phyloP scores from a whole-genome alignment of 2,888 invertebrate species.

The Neoaliturus tenellus region DNA sequence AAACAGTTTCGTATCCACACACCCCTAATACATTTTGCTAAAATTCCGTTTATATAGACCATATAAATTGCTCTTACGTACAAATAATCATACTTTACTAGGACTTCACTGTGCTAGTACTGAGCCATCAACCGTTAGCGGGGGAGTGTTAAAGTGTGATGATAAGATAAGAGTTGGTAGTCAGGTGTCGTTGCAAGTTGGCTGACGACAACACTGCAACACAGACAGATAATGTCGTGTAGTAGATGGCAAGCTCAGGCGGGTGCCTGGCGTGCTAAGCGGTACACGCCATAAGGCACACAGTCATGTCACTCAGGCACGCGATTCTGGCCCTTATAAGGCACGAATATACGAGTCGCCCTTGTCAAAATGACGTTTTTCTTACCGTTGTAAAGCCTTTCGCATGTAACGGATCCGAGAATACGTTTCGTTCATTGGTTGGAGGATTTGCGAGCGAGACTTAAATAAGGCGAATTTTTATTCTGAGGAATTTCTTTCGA shows the following conservation, averaged over 20 bases:
- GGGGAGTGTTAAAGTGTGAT: background rate
- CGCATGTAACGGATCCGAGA: background rate
- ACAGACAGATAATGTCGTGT: slow-evolving; percentile 13
- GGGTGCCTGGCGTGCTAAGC: slow-evolving; percentile 22
- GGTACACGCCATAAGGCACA: slow-evolving; percentile 46
- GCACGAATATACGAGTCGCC: slow-evolving; percentile 33
- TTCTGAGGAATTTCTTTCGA: too few species aligned
- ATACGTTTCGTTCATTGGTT: background rate
- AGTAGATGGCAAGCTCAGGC: background rate
- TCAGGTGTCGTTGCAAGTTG: background rate
- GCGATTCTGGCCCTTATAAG: slow-evolving; percentile 34
- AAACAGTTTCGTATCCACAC: too few species aligned
- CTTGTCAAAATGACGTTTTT: slow-evolving; percentile 6
- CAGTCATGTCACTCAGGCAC: slow-evolving; percentile 40
- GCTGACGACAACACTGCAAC: slow-evolving; percentile 15
- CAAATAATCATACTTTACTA: too few species aligned
- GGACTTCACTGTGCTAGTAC: too few species aligned
- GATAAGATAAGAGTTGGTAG: background rate
- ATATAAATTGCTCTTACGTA: too few species aligned
- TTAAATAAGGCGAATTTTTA: too few species aligned
- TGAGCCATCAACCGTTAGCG: too few species aligned
- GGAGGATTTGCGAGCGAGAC: background rate
- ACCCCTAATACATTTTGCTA: too few species aligned
- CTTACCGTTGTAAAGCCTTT: background rate
- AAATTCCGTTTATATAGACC: too few species aligned